Evolutionary conservation across 2,888 invertebrate genomes (phyloP).

Genomic region (Eristalis arbustorum): DNA sequence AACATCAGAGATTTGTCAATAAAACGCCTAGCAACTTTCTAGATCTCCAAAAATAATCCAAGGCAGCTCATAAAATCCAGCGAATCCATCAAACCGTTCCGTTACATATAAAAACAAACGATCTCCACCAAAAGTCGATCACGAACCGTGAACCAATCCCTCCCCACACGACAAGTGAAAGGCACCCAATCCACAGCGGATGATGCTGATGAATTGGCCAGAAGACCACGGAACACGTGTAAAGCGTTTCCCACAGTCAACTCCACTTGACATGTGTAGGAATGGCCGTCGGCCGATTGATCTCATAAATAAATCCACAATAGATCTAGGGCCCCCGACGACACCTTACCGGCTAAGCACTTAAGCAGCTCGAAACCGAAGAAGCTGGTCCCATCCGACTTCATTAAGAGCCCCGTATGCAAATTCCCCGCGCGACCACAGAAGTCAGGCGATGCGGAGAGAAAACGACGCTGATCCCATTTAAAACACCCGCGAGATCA

Average conservation of each 20-base stretch:
- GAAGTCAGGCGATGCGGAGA: neutral
- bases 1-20: neutral
- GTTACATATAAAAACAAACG: neutral
- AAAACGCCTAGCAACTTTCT: neutral
- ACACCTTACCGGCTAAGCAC: neutral
- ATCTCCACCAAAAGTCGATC: neutral
- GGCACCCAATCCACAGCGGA: neutral
- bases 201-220: conserved; percentile 15
- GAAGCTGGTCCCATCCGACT: conserved; percentile 17
- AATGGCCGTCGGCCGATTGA: neutral
- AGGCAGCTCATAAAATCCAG: neutral
- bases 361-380: neutral
- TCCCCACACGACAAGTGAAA: neutral
- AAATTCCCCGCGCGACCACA: conserved; percentile 39
- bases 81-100: neutral
- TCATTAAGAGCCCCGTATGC: conserved; percentile 49
- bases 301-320: neutral
- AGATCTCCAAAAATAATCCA: neutral
- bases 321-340: neutral
- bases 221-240: conserved; percentile 40
- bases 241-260: conserved; percentile 18
- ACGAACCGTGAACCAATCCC: neutral
- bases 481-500: conserved; percentile 61
- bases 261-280: neutral
- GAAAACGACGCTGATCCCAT: conserved; percentile 34